These are phyloP conservation scores for Hyles lineata DNA, from an alignment of 2,888 invertebrate species.

Conservation along the genomic window DNA sequence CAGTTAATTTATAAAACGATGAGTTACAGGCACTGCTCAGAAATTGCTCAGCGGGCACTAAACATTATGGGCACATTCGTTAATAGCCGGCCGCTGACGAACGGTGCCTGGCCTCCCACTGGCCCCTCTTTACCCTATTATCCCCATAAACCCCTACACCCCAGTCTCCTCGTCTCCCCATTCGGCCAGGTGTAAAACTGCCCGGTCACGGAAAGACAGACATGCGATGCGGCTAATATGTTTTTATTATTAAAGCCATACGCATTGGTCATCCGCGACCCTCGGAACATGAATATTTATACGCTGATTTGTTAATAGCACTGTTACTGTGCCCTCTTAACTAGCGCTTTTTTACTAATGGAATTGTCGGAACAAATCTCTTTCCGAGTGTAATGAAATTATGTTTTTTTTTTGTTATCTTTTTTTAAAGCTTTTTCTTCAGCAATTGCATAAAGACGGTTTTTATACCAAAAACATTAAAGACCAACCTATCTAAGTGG, in stretches of 20 bases:
- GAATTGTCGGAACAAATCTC: not conserved
- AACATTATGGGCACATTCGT: conserved; percentile 81
- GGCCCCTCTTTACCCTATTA: conserved; percentile 61
- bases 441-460: too few species aligned
- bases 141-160: conserved; percentile 59
- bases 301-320: conserved; percentile 76
- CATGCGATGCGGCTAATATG: conserved; percentile 84
- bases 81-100: conserved; percentile 82
- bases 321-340: conserved; percentile 38
- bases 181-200: conserved; percentile 83
- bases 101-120: conserved; percentile 69
- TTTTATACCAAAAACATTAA: too few species aligned
- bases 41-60: conserved; percentile 78
- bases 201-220: conserved; percentile 82
- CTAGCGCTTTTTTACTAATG: conserved; percentile 25
- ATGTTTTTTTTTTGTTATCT: not conserved
- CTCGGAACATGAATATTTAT: conserved; percentile 75
- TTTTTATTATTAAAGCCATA: conserved; percentile 81
- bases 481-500: too few species aligned
- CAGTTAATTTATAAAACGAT: conserved; percentile 76
- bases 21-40: conserved; percentile 70
- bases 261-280: conserved; percentile 67
- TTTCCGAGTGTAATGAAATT: not conserved
- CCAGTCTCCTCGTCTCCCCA: conserved; percentile 61
- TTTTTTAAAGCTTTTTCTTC: not conserved